phyloP scores from a whole-genome alignment of 2,888 invertebrate genomes.

The Arrhopalites spinosus region DNA sequence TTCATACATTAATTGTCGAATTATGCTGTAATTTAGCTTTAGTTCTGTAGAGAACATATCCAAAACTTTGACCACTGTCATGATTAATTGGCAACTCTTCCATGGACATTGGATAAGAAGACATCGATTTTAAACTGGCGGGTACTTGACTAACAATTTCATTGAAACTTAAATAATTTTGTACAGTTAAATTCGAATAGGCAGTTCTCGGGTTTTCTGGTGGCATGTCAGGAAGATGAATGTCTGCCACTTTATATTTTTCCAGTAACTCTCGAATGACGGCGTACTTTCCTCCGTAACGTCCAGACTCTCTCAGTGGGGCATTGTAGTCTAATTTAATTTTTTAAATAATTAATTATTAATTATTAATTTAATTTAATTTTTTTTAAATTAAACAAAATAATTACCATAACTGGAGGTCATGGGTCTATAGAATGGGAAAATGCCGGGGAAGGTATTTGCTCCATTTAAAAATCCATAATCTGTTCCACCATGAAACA shows the following conservation, averaged over 20 bases:
- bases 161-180: slow-evolving; percentile 48
- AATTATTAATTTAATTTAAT: too few species aligned
- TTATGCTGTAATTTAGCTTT: slow-evolving; percentile 29
- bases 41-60: slow-evolving; percentile 64
- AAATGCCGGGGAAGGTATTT: slow-evolving; percentile 23
- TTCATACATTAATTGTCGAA: slow-evolving; percentile 27
- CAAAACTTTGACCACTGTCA: slow-evolving; percentile 65
- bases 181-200: slow-evolving; percentile 57
- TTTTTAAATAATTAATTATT: too few species aligned
- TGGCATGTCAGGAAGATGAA: slow-evolving; percentile 58
- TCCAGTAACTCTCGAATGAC: slow-evolving; percentile 68
- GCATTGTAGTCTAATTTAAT: slow-evolving; percentile 94
- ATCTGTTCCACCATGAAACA: slow-evolving; percentile 60
- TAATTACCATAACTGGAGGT: slow-evolving; percentile 31
- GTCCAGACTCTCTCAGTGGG: slow-evolving; percentile 84
- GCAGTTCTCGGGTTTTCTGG: slow-evolving; percentile 56
- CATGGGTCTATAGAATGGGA: slow-evolving; percentile 10
- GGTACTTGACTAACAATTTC: slow-evolving; percentile 54
- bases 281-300: slow-evolving; percentile 81
- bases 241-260: slow-evolving; percentile 55
- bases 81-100: slow-evolving; percentile 59
- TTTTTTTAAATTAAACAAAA: background rate
- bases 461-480: slow-evolving; percentile 66
- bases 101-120: slow-evolving; percentile 57
- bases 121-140: background rate